A percentile compares a stretch with the other conserved stretches of the same genome.
Evolutionary conservation across 35 echinoderm and acorn worm species (phyloP).

Genomic region (Ptychodera flava): DNA sequence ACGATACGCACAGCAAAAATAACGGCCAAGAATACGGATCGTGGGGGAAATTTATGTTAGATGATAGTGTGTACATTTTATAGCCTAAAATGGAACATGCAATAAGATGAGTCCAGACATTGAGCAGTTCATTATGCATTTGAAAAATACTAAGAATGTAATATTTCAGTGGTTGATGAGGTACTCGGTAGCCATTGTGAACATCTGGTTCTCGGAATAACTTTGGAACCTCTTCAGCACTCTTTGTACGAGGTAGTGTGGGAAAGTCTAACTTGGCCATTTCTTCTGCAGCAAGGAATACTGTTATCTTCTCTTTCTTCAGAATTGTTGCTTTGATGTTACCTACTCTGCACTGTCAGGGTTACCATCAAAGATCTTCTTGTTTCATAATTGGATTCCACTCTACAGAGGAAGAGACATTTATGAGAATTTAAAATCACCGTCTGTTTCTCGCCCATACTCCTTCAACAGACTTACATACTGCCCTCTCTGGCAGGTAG

Average conservation of each 20-base stretch:
- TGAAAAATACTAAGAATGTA: constrained; percentile 75
- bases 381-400: neutral
- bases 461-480: too few relatives aligned
- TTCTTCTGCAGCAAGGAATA: too few relatives aligned
- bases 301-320: too few relatives aligned
- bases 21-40: constrained; percentile 69
- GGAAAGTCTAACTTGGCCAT: neutral
- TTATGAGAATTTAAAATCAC: too few relatives aligned
- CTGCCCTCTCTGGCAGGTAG: too few relatives aligned
- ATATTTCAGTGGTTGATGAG: constrained; percentile 66
- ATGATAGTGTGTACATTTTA: constrained; percentile 32
- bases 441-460: too few relatives aligned
- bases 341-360: too few relatives aligned
- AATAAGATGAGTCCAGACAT: constrained; percentile 78
- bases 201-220: constrained; percentile 66
- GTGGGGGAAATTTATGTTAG: constrained; percentile 42
- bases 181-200: constrained; percentile 62
- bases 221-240: constrained; percentile 30
- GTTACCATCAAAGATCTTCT: neutral
- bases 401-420: neutral
- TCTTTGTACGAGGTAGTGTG: neutral
- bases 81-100: constrained; percentile 46
- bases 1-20: constrained; percentile 50
- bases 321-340: too few relatives aligned
- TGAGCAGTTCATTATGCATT: constrained; percentile 85